phyloP scores from a whole-genome alignment of 2,888 invertebrate genomes.

The Rhagonycha fulva region DNA sequence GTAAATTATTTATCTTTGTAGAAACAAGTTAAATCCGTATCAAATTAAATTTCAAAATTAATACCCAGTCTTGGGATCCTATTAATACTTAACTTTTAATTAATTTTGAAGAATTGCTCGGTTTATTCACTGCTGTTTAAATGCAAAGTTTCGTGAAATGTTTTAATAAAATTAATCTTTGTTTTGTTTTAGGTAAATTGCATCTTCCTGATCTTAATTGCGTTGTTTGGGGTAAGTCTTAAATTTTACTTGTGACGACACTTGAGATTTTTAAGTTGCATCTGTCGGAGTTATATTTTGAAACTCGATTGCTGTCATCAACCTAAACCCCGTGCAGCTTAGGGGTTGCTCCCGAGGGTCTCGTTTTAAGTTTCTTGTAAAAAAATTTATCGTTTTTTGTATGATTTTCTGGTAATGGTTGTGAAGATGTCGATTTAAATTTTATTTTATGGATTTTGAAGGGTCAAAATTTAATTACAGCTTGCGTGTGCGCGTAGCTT shows the following conservation, averaged over 20 bases:
- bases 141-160: neutral
- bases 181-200: constrained; percentile 20
- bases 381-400: neutral
- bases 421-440: neutral
- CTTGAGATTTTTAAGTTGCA: neutral
- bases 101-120: neutral
- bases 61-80: neutral
- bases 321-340: neutral
- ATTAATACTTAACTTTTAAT: neutral
- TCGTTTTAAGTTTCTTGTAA: neutral
- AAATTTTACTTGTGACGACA: neutral
- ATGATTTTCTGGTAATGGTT: neutral
- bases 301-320: neutral
- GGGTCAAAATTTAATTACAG: neutral
- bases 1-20: too few relatives aligned
- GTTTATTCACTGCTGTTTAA: neutral
- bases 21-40: too few relatives aligned
- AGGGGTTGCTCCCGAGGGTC: neutral
- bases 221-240: constrained; percentile 9
- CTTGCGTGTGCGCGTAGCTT: neutral
- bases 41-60: neutral
- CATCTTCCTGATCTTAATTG: neutral
- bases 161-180: neutral
- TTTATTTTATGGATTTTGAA: neutral
- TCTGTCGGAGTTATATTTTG: neutral